A percentile compares a stretch with the other conserved stretches of the same genome.
phyloP scores from a whole-genome alignment of 1,140 invertebrate species.

The Drosophila murphyi region DNA sequence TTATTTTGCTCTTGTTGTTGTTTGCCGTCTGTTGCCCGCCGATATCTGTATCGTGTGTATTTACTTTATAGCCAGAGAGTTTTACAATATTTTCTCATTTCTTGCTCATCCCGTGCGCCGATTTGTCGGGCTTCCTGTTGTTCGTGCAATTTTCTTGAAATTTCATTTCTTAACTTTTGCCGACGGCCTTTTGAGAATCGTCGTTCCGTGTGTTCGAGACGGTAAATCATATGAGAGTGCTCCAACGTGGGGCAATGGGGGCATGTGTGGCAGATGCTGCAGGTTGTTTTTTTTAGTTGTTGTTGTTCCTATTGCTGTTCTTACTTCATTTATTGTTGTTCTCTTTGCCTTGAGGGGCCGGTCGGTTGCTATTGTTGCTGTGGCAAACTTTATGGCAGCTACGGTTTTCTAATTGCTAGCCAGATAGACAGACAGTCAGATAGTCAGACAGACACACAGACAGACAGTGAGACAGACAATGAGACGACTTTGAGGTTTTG shows the following conservation, averaged over 20 bases:
- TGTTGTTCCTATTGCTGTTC: slow-evolving; percentile 51
- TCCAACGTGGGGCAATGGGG: neutral
- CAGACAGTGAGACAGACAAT: no score
- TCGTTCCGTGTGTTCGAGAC: slow-evolving; percentile 45
- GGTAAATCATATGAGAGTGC: slow-evolving; percentile 70
- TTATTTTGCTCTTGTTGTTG: slow-evolving; percentile 26
- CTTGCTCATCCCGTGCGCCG: slow-evolving; percentile 28
- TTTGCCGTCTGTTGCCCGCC: slow-evolving; percentile 20
- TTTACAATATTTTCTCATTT: slow-evolving; percentile 80
- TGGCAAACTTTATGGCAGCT: slow-evolving; percentile 26
- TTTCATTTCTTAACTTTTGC: slow-evolving; percentile 82
- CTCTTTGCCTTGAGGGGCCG: slow-evolving; percentile 12
- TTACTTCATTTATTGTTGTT: neutral
- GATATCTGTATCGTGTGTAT: slow-evolving; percentile 77
- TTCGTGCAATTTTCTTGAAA: slow-evolving; percentile 81
- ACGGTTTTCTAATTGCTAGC: slow-evolving; percentile 75
- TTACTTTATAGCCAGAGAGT: slow-evolving; percentile 73
- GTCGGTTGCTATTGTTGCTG: slow-evolving; percentile 21
- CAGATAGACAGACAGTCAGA: slow-evolving; percentile 22
- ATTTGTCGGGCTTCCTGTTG: slow-evolving; percentile 65
- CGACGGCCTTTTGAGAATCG: slow-evolving; percentile 52
- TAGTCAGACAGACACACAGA: no score
- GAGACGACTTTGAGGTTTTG: slow-evolving; percentile 15
- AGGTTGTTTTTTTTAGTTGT: slow-evolving; percentile 26
- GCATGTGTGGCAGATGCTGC: slow-evolving; percentile 58